Base-by-base conservation (phyloP, 2,113 vertebrate genomes). In the Xiphorhynchus elegans region DNA sequence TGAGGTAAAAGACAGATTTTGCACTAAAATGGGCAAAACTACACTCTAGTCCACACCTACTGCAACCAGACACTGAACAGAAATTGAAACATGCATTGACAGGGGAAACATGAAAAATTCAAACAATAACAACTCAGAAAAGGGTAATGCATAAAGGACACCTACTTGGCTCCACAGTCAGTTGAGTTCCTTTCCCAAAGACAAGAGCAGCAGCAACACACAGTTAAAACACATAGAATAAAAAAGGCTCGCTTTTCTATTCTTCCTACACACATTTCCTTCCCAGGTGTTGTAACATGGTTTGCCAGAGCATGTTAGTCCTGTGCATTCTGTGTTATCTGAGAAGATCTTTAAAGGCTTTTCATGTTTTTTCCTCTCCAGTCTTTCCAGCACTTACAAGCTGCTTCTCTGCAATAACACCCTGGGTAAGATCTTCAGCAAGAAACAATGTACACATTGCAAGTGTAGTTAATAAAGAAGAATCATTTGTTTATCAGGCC, bases 131-230 rank as follows among this genome's bases (percentile, higher is more conserved):
- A 83, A 33, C 9, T 52, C 35, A 60, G 69, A 40, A 72, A 56
- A 92, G 7, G 5, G 31, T 53, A 33, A 42, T 17, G 8, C 9
- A 35, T 42, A 66, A 75, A 35, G 42, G 77, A 62, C 46, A 91
- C 95, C 6, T 85, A 96, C 95, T 47, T 83, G 93, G 80, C 42
- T 93, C 87, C 75, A 95, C 81, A 0, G 62, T 91, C 72, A 96
- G 84, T 33, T 79, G 76, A 39, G 87, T 96, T 14, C 95, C 93
- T 1, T 42, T 84, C 23, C 82, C 95, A 23, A 95, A 96, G 17
- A 87, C 4, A 17, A 96, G 91, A 35, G 52, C 47, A 89, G 84
- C 47, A 47, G 80, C 53, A 8, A 31, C 76, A 26, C 93, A 93
- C 93, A 13, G 62, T 84, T 84, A 66, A 66, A 91, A 58, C 0